Conservation (phyloP, 2,113 vertebrate species). For the cat (Felis catus) region F.catus_Fca126_mat1.0 CM031428.1:54487001-54487500, state of each 20-base stretch:
- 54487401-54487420: background rate
- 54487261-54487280: background rate
- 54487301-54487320: background rate
- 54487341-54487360: background rate
- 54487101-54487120: background rate
- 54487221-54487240: background rate
- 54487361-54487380: background rate
- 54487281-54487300: background rate
- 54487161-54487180: background rate
- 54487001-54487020: conserved; percentile 43
- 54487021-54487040: background rate
- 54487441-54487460: background rate
- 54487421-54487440: background rate
- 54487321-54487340: background rate
- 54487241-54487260: background rate
- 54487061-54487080: conserved; percentile 10
- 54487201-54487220: background rate
- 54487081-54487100: background rate
- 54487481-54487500: background rate
- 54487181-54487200: background rate
- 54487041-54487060: background rate
- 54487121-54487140: background rate
- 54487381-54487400: background rate
- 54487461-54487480: background rate
- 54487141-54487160: background rate